Evolutionary conservation across 2,113 vertebrate species (phyloP).

Genomic region (Cephalopterus ornatus): DNA sequence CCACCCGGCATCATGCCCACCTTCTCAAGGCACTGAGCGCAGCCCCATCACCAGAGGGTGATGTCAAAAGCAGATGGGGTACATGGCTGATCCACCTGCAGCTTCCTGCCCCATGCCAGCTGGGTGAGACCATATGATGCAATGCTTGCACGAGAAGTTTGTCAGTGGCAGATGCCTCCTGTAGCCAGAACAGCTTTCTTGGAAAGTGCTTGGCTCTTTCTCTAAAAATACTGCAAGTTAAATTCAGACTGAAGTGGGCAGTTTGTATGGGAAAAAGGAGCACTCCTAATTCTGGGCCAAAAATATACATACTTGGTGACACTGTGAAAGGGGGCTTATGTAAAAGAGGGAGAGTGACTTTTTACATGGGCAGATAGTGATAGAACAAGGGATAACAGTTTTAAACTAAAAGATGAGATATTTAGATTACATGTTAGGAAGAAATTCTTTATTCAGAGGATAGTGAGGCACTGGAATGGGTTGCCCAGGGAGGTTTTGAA

Average conservation of each 20-base stretch:
- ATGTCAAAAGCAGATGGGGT: background rate
- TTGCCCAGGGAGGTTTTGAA: background rate
- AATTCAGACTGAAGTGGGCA: background rate
- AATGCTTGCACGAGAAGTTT: accelerated
- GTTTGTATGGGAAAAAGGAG: background rate
- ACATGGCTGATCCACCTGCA: accelerated
- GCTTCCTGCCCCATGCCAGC: background rate
- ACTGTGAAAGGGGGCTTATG: background rate
- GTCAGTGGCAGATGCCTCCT: background rate
- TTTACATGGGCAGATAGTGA: background rate
- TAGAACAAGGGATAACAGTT: background rate
- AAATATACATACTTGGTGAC: background rate
- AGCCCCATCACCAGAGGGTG: accelerated
- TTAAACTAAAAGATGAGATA: background rate
- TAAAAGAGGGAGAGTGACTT: background rate
- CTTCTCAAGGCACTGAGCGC: background rate
- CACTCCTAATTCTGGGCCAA: background rate
- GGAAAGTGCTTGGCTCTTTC: background rate
- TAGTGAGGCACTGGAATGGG: background rate
- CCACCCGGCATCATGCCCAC: accelerated
- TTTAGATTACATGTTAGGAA: background rate
- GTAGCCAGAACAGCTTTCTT: background rate
- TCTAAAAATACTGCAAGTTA: background rate
- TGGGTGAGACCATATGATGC: background rate
- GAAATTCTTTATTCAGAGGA: background rate